Evolutionary conservation across 2,888 invertebrate genomes (phyloP), one percentile per base, ranked within the genome.

Genomic region (Xestia xanthographa): DNA sequence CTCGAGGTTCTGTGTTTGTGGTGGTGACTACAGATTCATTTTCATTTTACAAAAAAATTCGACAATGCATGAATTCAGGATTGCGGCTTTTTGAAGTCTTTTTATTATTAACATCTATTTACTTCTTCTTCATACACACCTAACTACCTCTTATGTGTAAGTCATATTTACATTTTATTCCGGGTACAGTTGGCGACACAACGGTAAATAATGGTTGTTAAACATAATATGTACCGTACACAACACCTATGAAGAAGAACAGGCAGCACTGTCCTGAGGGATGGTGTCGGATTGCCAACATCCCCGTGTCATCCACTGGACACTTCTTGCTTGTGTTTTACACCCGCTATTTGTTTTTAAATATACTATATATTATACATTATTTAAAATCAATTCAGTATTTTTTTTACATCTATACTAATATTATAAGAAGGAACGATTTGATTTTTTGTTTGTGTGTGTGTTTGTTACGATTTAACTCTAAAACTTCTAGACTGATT

Each of bases 201-300:
- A 29, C 43, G 48, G 53, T 80, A 81, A 81, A 81, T 63, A 80
- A 70, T 63, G 66, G 43, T 63, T 29, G 66, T 71, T 77, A 71
- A 77, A 77, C 65, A 78, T 70, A 81, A 58, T 78, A 82, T 41
- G 63, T 50, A 43, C 11, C 1, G 56, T 58, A 66, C n/a, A 82
- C 58, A 68, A 72, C 66, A 77, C 73, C 72, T 77, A 77, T 79
- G 48, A 34, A 41, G 58, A 29, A 66, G 53, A 50, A 69, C 72
- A 60, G 74, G 73, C 34, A 41, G 58, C 48, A 58, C 26, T 12
- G 58, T 73, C 75, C 67, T 58, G 29, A 0, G 60, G 72, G 66
- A 79, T 29, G 65, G 73, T 74, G 48, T 77, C 71, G 60, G 66
- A 63, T 82, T 77, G 72, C 72, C n/a, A 62, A 79, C 65, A 62